Conservation (phyloP, 2,797 vertebrate genomes). For the Myotis planiceps region DNA sequence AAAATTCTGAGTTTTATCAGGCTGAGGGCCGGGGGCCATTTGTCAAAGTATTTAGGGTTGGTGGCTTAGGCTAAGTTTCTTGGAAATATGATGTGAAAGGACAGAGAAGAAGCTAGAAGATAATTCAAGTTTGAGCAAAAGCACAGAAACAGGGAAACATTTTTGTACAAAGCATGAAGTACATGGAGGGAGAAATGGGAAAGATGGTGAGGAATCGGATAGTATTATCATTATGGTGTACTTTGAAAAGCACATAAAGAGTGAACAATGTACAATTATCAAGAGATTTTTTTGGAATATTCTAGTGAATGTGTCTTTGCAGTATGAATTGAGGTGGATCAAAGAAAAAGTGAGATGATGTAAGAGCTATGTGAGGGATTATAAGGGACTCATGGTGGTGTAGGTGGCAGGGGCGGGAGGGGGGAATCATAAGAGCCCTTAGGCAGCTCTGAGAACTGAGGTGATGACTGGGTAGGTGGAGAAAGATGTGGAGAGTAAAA, state of each 20-base stretch:
- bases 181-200: not conserved
- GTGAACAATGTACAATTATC: too few species aligned
- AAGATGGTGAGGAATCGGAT: not conserved
- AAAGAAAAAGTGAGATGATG: not conserved
- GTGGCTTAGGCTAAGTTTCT: not conserved
- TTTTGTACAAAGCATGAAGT: not conserved
- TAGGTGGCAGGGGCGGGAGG: accelerated
- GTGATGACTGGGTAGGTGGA: not conserved
- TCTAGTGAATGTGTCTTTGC: not conserved
- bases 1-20: conserved; percentile 16
- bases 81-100: not conserved
- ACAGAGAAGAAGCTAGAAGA: not conserved
- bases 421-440: not conserved
- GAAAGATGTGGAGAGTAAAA: not conserved
- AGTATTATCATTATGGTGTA: not conserved
- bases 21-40: accelerated
- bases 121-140: not conserved
- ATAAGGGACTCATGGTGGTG: not conserved
- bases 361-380: not conserved
- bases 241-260: not conserved
- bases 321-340: not conserved
- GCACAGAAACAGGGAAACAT: not conserved
- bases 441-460: not conserved
- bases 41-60: not conserved
- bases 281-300: not conserved